A percentile compares a stretch with the other conserved stretches of the same genome.
phyloP scores from a whole-genome alignment of 2,888 invertebrate genomes.

The Mellilla xanthometata region DNA sequence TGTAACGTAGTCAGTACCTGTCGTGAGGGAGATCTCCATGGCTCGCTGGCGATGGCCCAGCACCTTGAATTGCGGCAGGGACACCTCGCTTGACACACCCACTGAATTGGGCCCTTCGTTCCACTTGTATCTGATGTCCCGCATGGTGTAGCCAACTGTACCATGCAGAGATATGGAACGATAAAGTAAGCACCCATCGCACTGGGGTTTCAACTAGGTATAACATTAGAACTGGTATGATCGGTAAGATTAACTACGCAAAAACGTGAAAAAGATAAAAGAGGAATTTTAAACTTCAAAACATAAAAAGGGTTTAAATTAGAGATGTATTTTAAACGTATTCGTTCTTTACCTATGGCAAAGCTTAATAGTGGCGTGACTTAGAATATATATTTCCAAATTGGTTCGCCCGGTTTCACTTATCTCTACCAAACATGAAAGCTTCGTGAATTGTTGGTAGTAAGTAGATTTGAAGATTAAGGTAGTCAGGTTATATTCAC shows the following conservation, averaged over 20 bases:
- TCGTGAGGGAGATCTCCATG: constrained; percentile 96
- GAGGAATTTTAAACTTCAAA: no score
- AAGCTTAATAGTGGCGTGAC: no score
- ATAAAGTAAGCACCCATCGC: constrained; percentile 78
- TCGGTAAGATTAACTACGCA: no score
- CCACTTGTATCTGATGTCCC: constrained; percentile 98
- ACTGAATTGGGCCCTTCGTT: constrained; percentile 96
- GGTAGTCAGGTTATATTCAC: constrained; percentile 10
- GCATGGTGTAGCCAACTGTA: constrained; percentile 98
- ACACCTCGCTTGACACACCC: constrained; percentile 96
- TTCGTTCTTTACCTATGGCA: no score
- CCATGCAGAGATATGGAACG: constrained; percentile 77
- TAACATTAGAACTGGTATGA: not conserved
- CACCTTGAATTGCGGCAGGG: constrained; percentile 98
- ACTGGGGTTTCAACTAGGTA: constrained; percentile 64
- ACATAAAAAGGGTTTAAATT: no score
- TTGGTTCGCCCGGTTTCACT: no score
- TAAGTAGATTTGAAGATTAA: not conserved
- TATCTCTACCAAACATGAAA: constrained; percentile 47
- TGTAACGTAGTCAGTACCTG: constrained; percentile 86
- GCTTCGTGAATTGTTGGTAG: constrained; percentile 41
- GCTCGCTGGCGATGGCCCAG: constrained; percentile 96
- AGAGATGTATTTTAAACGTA: no score
- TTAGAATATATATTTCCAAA: no score
- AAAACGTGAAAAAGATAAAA: no score